Percentiles rank a stretch among this genome's conserved stretches.
phyloP scores from a whole-genome alignment of 2,888 invertebrate genomes.

The Zaprionus bogoriensis region DNA sequence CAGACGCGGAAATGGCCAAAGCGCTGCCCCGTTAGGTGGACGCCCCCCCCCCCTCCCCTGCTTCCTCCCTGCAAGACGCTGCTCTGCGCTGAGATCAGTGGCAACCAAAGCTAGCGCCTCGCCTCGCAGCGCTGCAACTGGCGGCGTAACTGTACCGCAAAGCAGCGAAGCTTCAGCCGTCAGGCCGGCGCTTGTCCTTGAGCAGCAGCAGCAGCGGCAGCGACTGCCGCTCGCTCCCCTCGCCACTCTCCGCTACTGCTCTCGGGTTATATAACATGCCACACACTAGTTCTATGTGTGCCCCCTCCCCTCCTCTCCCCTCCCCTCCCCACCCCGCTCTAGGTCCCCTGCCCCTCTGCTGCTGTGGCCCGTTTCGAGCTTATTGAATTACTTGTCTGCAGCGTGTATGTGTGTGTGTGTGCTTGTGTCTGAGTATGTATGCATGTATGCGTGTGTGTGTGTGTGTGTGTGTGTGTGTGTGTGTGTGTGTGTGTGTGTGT shows the following conservation, averaged over 20 bases:
- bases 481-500: conserved; percentile 14
- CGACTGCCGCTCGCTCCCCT: neutral
- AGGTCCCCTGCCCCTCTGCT: neutral
- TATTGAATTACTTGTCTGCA: conserved; percentile 51
- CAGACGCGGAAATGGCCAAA: conserved; percentile 38
- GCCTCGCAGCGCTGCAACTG: conserved; percentile 23
- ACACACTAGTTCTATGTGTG: conserved; percentile 42
- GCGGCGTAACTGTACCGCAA: conserved; percentile 43
- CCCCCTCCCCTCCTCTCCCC: neutral
- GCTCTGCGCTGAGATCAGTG: conserved; percentile 23
- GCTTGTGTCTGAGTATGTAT: conserved; percentile 1
- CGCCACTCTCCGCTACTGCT: neutral
- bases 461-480: conserved; percentile 14
- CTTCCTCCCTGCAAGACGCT: neutral
- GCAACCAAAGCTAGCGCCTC: conserved; percentile 7
- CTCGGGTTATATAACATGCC: conserved; percentile 44
- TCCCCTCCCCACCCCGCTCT: neutral
- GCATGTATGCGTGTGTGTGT: conserved; percentile 24
- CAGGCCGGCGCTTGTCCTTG: conserved; percentile 53
- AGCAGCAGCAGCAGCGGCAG: conserved; percentile 21
- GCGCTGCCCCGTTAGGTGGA: neutral
- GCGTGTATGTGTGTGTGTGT: conserved; percentile 8
- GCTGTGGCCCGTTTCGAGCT: conserved; percentile 33
- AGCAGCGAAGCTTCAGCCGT: too few relatives aligned
- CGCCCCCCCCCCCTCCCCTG: neutral